Conservation (phyloP, 1,140 invertebrate species). For the Callitettix versicolor region DNA sequence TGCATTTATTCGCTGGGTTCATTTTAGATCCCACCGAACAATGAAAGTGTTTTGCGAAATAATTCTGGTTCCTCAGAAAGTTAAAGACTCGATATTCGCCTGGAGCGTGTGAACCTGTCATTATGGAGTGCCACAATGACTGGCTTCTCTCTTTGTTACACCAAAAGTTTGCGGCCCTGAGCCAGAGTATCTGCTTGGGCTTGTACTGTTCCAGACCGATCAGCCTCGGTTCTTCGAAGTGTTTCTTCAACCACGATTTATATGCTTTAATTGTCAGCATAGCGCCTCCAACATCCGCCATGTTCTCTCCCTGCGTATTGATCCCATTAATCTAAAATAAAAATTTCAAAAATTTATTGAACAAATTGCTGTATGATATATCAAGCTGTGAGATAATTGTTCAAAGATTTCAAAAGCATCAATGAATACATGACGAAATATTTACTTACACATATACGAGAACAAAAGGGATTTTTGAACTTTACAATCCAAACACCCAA, state of each 20-base stretch:
- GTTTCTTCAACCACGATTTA: conserved; percentile 27
- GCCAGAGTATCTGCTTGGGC: conserved; percentile 48
- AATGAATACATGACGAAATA: too few relatives aligned
- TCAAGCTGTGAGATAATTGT: too few relatives aligned
- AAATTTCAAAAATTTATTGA: too few relatives aligned
- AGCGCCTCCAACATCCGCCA: conserved; percentile 53
- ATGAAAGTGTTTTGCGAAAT: conserved; percentile 76
- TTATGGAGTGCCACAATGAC: not conserved
- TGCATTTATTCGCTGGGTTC: conserved; percentile 80
- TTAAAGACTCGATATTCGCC: conserved; percentile 72
- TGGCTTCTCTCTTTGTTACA: conserved; percentile 28
- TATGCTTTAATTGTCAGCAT: conserved; percentile 49
- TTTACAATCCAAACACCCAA: too few relatives aligned
- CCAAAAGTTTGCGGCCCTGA: conserved; percentile 50
- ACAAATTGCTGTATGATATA: too few relatives aligned
- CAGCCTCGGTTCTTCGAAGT: conserved; percentile 31
- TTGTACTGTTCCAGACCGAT: conserved; percentile 35
- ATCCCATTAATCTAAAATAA: conserved; percentile 36
- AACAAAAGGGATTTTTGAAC: too few relatives aligned
- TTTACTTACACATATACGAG: too few relatives aligned
- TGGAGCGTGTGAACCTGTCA: conserved; percentile 46
- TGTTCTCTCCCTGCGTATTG: conserved; percentile 78
- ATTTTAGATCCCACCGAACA: conserved; percentile 68
- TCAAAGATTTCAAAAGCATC: too few relatives aligned
- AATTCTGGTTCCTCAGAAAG: conserved; percentile 76